These are phyloP conservation scores for Dallia pectoralis DNA, from an alignment of 2,797 vertebrate species.

Conservation along the genomic window DNA sequence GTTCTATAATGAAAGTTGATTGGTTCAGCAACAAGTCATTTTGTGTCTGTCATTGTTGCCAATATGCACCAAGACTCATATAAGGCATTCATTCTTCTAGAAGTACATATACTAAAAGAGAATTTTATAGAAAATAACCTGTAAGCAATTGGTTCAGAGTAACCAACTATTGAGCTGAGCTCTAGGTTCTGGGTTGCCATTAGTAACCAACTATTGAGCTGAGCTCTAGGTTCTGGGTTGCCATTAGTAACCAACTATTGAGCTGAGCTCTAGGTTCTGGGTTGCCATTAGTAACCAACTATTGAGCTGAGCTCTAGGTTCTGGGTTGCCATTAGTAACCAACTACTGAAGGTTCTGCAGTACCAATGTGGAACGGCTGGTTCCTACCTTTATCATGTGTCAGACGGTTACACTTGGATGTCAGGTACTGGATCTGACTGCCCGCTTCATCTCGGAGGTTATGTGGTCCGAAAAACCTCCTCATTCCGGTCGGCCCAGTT, in stretches of 20 bases:
- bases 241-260: neutral
- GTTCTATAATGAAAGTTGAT: too few species aligned
- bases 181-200: neutral
- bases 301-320: neutral
- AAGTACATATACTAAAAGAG: too few species aligned
- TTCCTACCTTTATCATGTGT: constrained; percentile 73
- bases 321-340: too few species aligned
- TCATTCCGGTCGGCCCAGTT: constrained; percentile 57
- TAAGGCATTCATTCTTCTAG: too few species aligned
- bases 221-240: too few species aligned
- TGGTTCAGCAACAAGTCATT: too few species aligned
- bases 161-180: neutral
- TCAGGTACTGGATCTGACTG: constrained; percentile 77
- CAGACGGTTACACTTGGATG: constrained; percentile 73
- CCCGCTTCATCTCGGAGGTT: constrained; percentile 67
- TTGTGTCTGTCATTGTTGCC: too few species aligned
- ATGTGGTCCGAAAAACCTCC: constrained; percentile 67
- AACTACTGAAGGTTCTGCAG: neutral
- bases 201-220: neutral
- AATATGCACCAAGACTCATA: too few species aligned
- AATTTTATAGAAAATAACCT: too few species aligned
- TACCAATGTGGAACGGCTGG: neutral
- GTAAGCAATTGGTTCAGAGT: neutral
- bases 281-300: neutral
- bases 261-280: too few species aligned